Evolutionary conservation across 1,140 invertebrate species (phyloP).

Genomic region (Bombus fervidus): DNA sequence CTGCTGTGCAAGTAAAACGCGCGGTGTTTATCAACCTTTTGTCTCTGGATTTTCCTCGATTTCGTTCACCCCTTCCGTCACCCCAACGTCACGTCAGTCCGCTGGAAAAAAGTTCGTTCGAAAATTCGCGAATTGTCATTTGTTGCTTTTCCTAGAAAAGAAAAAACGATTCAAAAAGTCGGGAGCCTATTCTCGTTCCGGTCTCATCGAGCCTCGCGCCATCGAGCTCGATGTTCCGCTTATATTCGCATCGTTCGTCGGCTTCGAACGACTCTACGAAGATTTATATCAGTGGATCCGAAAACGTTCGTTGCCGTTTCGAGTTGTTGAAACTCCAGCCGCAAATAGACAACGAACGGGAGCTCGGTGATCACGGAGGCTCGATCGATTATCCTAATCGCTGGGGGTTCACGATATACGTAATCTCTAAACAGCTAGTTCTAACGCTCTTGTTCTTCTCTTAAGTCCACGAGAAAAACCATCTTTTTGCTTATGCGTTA

Average conservation of each 20-base stretch:
- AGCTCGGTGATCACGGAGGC: not conserved
- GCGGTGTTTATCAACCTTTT: not conserved
- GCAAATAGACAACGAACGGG: not conserved
- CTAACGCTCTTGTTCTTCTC: conserved; percentile 2
- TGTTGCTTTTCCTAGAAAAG: conserved; percentile 25
- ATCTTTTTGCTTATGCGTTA: not conserved
- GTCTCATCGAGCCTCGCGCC: not conserved
- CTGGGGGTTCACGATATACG: conserved; percentile 15
- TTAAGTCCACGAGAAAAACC: conserved; percentile 6
- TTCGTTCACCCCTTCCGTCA: not conserved
- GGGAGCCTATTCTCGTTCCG: conserved; percentile 16
- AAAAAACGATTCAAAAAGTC: conserved; percentile 32
- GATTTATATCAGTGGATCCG: not conserved
- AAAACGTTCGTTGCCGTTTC: not conserved
- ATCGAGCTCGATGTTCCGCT: not conserved
- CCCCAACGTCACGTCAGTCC: conserved; percentile 1
- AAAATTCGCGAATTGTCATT: conserved; percentile 13
- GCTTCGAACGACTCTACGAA: not conserved
- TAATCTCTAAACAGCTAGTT: conserved; percentile 35
- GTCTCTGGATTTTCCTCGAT: no score
- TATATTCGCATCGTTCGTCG: not conserved
- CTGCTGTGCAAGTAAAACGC: not conserved
- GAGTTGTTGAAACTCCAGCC: not conserved
- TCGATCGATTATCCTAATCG: conserved; percentile 18
- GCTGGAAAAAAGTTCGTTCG: conserved; percentile 12